Evolutionary conservation across 2,888 invertebrate species (phyloP), one percentile per base, ranked within the genome.

Genomic region (Cryptocephalus moraei): DNA sequence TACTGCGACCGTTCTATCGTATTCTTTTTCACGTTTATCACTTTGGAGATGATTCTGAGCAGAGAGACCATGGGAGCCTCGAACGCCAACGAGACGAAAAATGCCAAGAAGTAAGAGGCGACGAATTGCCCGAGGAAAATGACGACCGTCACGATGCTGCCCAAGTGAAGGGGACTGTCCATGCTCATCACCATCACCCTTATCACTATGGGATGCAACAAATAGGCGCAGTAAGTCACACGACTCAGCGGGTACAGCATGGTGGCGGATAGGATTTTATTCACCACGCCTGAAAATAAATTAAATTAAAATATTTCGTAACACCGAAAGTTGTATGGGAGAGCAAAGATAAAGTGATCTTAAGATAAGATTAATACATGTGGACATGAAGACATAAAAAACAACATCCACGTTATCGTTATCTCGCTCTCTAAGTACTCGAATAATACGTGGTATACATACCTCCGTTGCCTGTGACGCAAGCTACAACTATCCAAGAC

Each of bases 11-110:
- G 22, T 22, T 22, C 22, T 22, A 22, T 22, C 6, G 22, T 36
- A 36, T 44, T 51, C 41, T 58, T 57, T 43, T 52, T 53, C 43
- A 56, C 41, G 4, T 48, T 56, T 13, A 59, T 58, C 34, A 69
- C 59, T 53, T 67, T 66, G 12, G 66, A 54, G 31, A 71, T 60
- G 45, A 71, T 71, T 72, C 86, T 86, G 40, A 91, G 75, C 82
- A 90, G 84, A 49, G 86, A 84, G 55, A 91, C 89, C 44, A 87
- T 79, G 41, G 90, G 90, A 41, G 90, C 89, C 68, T 91, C 90
- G 68, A 89, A 90, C 1, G 86, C 80, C 49, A 91, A 72, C 1
- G 90, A 90, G 47, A 91, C 78, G 42, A 86, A 67, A 67, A 91
- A 88, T 9, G 89, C 83, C 31, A 90, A 67, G 49, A 79, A 71